phyloP scores from a whole-genome alignment of 2,888 invertebrate species.

The Apamea epomidion region DNA sequence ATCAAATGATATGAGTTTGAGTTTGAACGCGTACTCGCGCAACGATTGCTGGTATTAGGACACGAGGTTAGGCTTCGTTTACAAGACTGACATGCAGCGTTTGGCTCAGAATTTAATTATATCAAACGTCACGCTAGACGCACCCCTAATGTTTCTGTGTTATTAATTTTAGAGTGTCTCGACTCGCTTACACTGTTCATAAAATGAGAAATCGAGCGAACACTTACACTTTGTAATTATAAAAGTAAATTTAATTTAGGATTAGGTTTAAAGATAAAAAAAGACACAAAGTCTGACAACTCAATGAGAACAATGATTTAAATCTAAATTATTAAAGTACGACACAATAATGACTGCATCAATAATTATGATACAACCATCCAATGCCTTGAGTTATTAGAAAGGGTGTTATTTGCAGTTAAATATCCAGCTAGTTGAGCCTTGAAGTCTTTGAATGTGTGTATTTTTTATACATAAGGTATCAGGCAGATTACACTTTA shows the following conservation, averaged over 20 bases:
- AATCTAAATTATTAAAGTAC: no score
- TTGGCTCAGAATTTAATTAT: not conserved
- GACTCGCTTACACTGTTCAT: slow-evolving; percentile 4
- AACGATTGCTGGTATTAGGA: no score
- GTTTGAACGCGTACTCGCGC: no score
- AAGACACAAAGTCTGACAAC: no score
- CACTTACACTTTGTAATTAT: not conserved
- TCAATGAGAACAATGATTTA: no score
- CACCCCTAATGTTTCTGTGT: slow-evolving; percentile 9
- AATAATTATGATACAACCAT: no score
- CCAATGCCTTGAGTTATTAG: no score
- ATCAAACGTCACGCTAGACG: slow-evolving; percentile 1
- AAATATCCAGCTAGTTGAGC: no score
- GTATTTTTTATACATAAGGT: not conserved
- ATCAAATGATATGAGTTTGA: no score
- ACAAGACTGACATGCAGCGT: not conserved
- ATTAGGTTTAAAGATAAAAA: not conserved
- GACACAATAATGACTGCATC: no score
- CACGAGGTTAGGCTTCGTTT: not conserved
- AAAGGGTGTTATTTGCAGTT: no score
- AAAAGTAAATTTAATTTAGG: not conserved
- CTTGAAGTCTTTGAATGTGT: no score
- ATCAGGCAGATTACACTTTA: not conserved
- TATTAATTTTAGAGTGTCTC: slow-evolving; percentile 28
- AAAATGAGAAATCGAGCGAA: not conserved